Percentiles rank a stretch among this genome's conserved stretches.
phyloP scores from a whole-genome alignment of 1,140 invertebrate species.

The Solenopsis invicta region DNA sequence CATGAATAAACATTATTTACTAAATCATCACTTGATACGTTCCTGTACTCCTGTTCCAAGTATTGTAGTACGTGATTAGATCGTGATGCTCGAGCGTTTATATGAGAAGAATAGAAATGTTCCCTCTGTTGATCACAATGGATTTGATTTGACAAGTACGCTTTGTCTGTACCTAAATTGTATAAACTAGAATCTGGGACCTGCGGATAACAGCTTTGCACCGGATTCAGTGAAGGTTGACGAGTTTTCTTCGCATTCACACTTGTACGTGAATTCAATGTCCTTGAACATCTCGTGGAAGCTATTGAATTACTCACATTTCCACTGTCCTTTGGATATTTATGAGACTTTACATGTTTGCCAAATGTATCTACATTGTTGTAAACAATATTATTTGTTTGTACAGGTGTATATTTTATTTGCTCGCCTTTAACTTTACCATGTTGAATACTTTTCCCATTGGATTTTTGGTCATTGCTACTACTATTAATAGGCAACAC shows the following conservation, averaged over 20 bases:
- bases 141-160: neutral
- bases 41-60: neutral
- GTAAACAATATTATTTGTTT: constrained; percentile 29
- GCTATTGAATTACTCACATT: neutral
- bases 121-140: neutral
- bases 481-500: neutral
- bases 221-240: neutral
- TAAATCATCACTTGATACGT: neutral
- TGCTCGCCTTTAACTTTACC: constrained; percentile 28
- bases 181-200: neutral
- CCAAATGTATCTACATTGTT: neutral
- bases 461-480: neutral
- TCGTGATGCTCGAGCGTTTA: neutral
- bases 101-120: neutral
- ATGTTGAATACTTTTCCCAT: constrained; percentile 25
- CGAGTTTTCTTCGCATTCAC: neutral
- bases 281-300: neutral
- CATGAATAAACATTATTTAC: neutral
- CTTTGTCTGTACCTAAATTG: neutral
- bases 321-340: neutral
- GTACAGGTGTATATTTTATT: neutral
- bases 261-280: neutral
- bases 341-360: neutral
- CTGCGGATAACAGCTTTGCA: neutral
- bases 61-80: neutral